Conservation (phyloP, 2,888 invertebrate species). For the Acrobasis repandana region DNA sequence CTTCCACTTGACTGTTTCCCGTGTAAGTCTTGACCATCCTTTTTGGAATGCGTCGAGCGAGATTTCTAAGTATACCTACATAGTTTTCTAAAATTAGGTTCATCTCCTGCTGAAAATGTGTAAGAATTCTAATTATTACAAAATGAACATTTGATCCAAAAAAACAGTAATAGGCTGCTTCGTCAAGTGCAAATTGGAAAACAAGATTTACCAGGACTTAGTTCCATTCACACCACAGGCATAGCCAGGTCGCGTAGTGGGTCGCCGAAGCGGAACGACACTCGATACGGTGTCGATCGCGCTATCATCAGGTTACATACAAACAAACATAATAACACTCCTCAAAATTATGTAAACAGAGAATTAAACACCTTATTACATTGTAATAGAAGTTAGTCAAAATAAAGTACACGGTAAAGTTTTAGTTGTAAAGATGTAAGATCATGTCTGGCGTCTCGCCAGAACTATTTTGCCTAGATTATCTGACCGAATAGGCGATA, state of each 20-base stretch:
- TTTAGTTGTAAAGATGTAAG: slow-evolving; percentile 34
- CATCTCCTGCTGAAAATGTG: too few relatives aligned
- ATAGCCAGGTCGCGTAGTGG: slow-evolving; percentile 49
- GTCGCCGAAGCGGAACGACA: slow-evolving; percentile 64
- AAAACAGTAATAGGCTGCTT: too few relatives aligned
- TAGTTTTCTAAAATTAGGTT: too few relatives aligned
- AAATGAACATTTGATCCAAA: too few relatives aligned
- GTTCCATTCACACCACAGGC: slow-evolving; percentile 53
- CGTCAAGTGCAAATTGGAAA: slow-evolving; percentile 20
- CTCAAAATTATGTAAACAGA: slow-evolving; percentile 16
- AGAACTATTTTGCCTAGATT: slow-evolving; percentile 54
- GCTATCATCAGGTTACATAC: slow-evolving; percentile 59
- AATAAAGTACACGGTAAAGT: slow-evolving; percentile 18
- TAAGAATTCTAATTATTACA: too few relatives aligned
- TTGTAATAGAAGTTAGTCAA: slow-evolving; percentile 27
- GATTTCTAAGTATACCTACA: too few relatives aligned
- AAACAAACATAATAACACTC: slow-evolving; percentile 35
- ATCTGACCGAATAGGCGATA: slow-evolving; percentile 46
- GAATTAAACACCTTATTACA: slow-evolving; percentile 33
- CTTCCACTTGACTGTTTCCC: too few relatives aligned
- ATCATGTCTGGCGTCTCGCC: slow-evolving; percentile 50
- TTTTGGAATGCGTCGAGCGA: too few relatives aligned
- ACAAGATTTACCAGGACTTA: slow-evolving; percentile 54
- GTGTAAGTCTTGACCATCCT: too few relatives aligned
- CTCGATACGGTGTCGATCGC: slow-evolving; percentile 63